phyloP scores from a whole-genome alignment of 1,140 invertebrate species.

The Scaptomyza hsui region DNA sequence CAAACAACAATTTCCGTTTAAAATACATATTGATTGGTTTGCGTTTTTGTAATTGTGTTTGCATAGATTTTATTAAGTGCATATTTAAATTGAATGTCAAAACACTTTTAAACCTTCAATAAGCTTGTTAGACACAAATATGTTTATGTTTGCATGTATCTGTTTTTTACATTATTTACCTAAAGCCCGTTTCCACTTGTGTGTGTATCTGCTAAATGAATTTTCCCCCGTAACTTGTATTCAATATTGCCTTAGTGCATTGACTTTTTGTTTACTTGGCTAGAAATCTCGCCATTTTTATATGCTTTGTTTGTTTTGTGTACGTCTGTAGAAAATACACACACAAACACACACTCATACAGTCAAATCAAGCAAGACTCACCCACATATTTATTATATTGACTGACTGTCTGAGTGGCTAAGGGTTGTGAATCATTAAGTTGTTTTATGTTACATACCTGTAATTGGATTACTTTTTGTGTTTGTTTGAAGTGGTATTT shows the following conservation, averaged over 20 bases:
- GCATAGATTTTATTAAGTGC: no score
- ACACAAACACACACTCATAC: conserved; percentile 24
- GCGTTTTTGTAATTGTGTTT: background rate
- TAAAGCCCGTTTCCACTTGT: background rate
- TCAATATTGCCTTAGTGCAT: conserved; percentile 31
- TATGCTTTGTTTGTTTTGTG: conserved; percentile 28
- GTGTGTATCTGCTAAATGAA: conserved; percentile 13
- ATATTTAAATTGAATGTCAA: background rate
- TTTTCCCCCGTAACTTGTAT: conserved; percentile 23
- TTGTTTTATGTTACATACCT: conserved; percentile 39
- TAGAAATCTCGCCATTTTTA: conserved; percentile 24
- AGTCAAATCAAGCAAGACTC: conserved; percentile 5
- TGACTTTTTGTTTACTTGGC: conserved; percentile 47
- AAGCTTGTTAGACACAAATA: background rate
- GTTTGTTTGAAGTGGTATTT: background rate
- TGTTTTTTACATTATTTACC: conserved; percentile 16
- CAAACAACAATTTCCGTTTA: background rate
- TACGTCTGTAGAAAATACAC: conserved; percentile 33
- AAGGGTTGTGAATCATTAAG: conserved; percentile 40
- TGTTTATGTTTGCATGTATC: background rate
- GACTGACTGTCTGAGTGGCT: conserved; percentile 68
- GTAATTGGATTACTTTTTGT: conserved; percentile 26
- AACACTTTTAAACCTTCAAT: background rate
- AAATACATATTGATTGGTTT: background rate
- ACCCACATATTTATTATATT: conserved; percentile 53